Percentiles rank a stretch among this genome's conserved stretches.
Conservation (phyloP, 1,140 invertebrate genomes). For the Nasonia longicornis region DNA sequence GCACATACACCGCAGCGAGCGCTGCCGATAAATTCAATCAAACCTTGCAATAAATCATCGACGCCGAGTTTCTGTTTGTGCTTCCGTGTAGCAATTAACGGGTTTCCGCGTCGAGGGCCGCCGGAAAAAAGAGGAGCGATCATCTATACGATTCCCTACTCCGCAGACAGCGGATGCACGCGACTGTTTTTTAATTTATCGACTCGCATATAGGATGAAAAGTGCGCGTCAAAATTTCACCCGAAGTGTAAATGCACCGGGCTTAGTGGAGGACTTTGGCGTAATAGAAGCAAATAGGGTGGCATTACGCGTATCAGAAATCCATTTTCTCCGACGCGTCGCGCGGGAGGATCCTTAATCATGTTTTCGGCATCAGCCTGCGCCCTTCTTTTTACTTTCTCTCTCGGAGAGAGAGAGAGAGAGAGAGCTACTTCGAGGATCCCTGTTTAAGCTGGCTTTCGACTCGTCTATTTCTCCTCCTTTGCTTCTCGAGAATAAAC, state of each 20-base stretch:
- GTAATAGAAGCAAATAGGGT: conserved; percentile 66
- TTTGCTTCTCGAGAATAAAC: neutral
- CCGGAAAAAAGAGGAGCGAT: conserved; percentile 1
- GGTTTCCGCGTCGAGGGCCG: conserved; percentile 40
- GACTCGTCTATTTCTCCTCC: conserved; percentile 1
- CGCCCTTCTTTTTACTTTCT: conserved; percentile 42
- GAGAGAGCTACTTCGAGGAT: neutral
- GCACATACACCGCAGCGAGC: conserved; percentile 48
- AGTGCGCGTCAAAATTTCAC: neutral
- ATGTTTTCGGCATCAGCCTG: conserved; percentile 54
- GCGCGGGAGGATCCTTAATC: conserved; percentile 60
- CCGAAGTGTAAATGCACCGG: conserved; percentile 1
- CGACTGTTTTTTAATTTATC: neutral
- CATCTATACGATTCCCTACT: conserved; percentile 18
- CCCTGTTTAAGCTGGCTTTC: conserved; percentile 13
- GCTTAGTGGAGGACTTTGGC: conserved; percentile 59
- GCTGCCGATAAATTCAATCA: conserved; percentile 62
- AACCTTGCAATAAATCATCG: conserved; percentile 64
- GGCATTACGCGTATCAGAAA: conserved; percentile 64
- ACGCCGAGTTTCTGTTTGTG: conserved; percentile 57
- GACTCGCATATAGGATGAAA: neutral
- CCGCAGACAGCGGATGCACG: neutral
- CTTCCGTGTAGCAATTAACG: conserved; percentile 61
- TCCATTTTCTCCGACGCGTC: conserved; percentile 60
- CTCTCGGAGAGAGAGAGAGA: too few relatives aligned